These are phyloP conservation scores for Dipodomys stephensi DNA, from an alignment of 2,113 vertebrate species.

Conservation along the genomic window DNA sequence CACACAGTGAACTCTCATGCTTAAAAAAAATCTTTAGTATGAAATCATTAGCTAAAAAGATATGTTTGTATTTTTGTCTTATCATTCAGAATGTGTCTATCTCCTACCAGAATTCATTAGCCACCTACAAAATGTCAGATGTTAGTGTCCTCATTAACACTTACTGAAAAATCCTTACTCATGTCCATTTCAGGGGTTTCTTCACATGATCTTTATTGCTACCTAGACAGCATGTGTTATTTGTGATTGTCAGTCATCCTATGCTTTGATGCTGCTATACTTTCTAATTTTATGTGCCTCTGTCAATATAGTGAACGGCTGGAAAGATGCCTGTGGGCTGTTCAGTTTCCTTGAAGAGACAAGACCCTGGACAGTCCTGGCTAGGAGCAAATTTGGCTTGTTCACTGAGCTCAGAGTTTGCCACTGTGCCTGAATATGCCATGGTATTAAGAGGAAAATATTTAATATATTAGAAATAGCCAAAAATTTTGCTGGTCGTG, in stretches of 20 bases:
- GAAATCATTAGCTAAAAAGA: no score
- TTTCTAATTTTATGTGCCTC: background rate
- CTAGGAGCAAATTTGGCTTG: no score
- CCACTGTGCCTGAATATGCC: no score
- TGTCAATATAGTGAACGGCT: background rate
- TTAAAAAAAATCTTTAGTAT: background rate
- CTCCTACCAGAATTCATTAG: background rate
- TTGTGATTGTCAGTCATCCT: background rate
- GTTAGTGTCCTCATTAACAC: background rate
- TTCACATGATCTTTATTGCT: background rate
- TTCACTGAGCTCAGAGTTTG: no score
- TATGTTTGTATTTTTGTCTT: background rate
- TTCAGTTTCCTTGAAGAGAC: no score
- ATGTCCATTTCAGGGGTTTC: background rate
- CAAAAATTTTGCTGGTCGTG: no score
- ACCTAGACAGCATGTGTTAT: background rate
- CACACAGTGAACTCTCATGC: background rate
- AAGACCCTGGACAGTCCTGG: no score
- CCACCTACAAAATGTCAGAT: background rate
- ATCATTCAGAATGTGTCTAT: background rate
- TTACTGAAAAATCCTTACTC: background rate
- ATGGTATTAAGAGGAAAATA: no score
- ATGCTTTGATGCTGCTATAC: background rate
- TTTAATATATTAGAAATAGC: no score
- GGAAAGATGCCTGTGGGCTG: background rate